Percentiles rank a stretch among this genome's conserved stretches.
phyloP scores from a whole-genome alignment of 2,888 invertebrate species.

The Bibio marci region DNA sequence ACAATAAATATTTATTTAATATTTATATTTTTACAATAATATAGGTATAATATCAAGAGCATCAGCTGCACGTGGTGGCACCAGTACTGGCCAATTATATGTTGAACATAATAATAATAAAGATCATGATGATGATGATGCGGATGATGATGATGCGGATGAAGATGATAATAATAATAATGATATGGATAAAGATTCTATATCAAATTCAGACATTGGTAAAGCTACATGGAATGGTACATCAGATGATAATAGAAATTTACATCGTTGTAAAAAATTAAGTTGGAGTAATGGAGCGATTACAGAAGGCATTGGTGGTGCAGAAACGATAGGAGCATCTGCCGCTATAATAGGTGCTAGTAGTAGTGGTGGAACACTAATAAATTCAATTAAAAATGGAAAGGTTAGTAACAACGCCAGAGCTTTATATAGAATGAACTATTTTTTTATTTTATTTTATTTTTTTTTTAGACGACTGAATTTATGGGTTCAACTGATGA shows the following conservation, averaged over 20 bases:
- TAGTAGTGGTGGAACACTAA: background rate
- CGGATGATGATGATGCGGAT: too few species aligned
- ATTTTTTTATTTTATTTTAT: constrained; percentile 9
- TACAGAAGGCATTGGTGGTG: background rate
- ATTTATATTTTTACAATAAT: too few species aligned
- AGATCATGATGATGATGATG: constrained; percentile 29
- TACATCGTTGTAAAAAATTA: constrained; percentile 44
- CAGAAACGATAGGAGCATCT: background rate
- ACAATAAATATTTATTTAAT: background rate
- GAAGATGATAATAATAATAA: too few species aligned
- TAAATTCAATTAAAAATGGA: background rate
- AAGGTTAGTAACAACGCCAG: background rate
- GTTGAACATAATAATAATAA: constrained; percentile 9
- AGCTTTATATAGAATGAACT: background rate
- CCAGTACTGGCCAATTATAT: too few species aligned
- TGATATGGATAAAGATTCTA: constrained; percentile 25
- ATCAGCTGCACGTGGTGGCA: constrained; percentile 20
- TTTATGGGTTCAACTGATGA: constrained; percentile 21
- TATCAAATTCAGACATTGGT: constrained; percentile 14
- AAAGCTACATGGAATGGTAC: constrained; percentile 18
- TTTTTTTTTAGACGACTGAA: constrained; percentile 21
- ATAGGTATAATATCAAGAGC: constrained; percentile 33
- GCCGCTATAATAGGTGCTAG: background rate
- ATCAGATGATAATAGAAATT: constrained; percentile 31
- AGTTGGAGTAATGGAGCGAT: constrained; percentile 50